Conservation (phyloP, 2,797 vertebrate genomes). For the Balearica regulorum region DNA sequence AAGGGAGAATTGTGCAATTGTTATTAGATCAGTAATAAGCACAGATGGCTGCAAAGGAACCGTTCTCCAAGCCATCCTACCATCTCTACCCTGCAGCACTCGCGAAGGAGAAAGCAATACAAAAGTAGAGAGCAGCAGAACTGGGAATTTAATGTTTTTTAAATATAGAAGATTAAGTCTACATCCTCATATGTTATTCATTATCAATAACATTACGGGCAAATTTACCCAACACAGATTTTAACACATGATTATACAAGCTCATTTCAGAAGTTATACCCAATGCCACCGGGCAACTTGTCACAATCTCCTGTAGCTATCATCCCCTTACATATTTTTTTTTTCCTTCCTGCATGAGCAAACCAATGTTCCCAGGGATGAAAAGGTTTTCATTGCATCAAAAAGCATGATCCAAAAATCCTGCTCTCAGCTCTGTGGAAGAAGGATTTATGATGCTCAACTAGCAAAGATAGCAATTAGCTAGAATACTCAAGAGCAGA, state of each 20-base stretch:
- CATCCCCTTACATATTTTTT: neutral
- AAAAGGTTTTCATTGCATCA: neutral
- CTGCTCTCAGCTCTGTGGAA: constrained; percentile 33
- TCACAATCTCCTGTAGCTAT: neutral
- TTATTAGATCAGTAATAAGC: constrained; percentile 24
- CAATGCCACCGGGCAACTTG: neutral
- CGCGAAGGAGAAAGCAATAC: neutral
- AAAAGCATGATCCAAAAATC: constrained; percentile 37
- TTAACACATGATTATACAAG: neutral
- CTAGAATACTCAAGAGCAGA: constrained; percentile 60
- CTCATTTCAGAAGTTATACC: neutral
- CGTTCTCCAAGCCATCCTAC: neutral
- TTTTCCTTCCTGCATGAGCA: neutral
- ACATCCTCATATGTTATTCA: neutral
- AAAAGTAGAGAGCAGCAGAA: neutral
- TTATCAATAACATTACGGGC: neutral
- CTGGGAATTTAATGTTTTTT: neutral
- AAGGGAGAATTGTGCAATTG: neutral
- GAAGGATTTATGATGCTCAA: constrained; percentile 46
- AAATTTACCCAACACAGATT: neutral
- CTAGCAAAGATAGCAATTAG: constrained; percentile 66
- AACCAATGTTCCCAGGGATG: neutral
- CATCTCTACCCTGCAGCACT: constrained; percentile 15
- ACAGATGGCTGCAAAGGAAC: constrained; percentile 39
- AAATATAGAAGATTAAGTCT: neutral